Conservation (phyloP, 1,140 invertebrate genomes). For the Asobara japonica region DNA sequence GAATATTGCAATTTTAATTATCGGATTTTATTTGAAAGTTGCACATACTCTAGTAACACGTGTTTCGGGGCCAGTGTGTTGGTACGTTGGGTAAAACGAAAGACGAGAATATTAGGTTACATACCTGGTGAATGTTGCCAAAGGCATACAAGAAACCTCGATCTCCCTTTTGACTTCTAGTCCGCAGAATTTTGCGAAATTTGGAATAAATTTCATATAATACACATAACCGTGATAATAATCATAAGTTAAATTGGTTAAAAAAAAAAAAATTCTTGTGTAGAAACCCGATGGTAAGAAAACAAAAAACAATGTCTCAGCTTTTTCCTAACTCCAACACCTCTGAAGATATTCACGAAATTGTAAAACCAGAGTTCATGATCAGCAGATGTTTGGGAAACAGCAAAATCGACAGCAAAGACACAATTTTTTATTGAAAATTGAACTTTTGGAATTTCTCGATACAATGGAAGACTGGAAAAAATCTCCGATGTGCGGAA, state of each 20-base stretch:
- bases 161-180: not conserved
- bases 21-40: constrained; percentile 6
- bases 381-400: too few relatives aligned
- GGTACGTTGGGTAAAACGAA: constrained; percentile 2
- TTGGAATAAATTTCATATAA: not conserved
- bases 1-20: not conserved
- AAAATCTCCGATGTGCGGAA: too few relatives aligned
- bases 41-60: constrained; percentile 6
- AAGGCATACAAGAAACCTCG: not conserved
- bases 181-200: not conserved
- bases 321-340: too few relatives aligned
- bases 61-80: constrained; percentile 9
- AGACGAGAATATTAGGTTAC: constrained; percentile 13
- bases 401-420: too few relatives aligned
- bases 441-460: too few relatives aligned
- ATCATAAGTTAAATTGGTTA: too few relatives aligned
- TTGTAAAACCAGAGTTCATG: too few relatives aligned
- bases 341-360: too few relatives aligned
- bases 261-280: not conserved
- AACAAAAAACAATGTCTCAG: too few relatives aligned
- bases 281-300: too few relatives aligned
- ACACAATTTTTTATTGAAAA: too few relatives aligned
- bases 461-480: too few relatives aligned
- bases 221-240: not conserved
- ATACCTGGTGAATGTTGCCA: not conserved